Conservation (phyloP, 2,797 vertebrate species). For the Lagodon rhomboides region DNA sequence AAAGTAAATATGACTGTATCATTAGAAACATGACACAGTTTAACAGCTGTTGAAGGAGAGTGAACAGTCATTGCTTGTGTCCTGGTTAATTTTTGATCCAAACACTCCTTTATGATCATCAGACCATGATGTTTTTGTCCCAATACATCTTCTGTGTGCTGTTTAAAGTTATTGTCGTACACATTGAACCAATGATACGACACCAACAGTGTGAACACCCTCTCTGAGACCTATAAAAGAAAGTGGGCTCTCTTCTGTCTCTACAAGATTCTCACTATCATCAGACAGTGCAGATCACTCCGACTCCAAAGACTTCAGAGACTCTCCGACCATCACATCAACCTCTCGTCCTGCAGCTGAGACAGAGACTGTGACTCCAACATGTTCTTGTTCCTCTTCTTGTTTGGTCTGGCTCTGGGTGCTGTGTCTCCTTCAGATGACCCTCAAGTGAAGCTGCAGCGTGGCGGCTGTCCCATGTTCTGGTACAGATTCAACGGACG, state of each 20-base stretch:
- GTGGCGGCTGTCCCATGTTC: constrained; percentile 7
- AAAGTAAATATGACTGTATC: no score
- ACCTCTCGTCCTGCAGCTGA: neutral
- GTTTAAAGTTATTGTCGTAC: no score
- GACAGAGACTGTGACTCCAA: neutral
- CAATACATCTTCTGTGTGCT: no score
- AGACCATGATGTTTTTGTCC: no score
- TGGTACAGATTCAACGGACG: constrained; percentile 7
- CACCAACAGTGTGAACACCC: neutral
- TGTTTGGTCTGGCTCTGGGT: constrained; percentile 14
- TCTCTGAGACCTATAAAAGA: constrained; percentile 16
- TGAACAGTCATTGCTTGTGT: no score
- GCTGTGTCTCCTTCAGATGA: neutral
- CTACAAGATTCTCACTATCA: neutral
- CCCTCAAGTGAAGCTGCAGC: neutral
- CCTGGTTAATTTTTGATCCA: no score
- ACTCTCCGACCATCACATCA: neutral
- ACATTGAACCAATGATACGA: neutral
- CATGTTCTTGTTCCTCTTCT: constrained; percentile 19
- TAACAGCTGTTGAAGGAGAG: no score
- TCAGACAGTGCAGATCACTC: neutral
- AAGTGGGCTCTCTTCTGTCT: neutral
- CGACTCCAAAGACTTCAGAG: neutral
- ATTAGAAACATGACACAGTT: no score
- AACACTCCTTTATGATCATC: no score